These are phyloP conservation scores for Limenitis camilla DNA, from an alignment of 2,888 invertebrate species.

Conservation along the genomic window DNA sequence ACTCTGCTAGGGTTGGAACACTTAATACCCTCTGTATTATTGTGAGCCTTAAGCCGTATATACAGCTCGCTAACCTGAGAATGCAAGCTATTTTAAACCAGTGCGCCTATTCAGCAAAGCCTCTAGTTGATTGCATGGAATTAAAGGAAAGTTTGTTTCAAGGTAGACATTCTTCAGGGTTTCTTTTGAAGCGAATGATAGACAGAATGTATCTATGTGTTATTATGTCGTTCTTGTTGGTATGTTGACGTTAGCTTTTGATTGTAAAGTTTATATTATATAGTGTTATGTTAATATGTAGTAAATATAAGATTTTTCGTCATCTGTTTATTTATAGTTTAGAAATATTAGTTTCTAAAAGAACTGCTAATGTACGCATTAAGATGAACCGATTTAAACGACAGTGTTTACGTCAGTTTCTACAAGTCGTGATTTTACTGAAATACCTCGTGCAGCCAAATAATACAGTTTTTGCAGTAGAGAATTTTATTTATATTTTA, in stretches of 20 bases:
- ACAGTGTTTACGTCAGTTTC: background rate
- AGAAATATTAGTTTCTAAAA: too few relatives aligned
- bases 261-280: too few relatives aligned
- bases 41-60: constrained; percentile 18
- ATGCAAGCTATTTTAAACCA: constrained; percentile 13
- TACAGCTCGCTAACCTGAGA: constrained; percentile 11
- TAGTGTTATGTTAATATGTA: too few relatives aligned
- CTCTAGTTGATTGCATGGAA: constrained; percentile 7
- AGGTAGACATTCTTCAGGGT: constrained; percentile 13
- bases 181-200: constrained; percentile 11
- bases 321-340: too few relatives aligned
- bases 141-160: constrained; percentile 10
- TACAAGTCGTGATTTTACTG: background rate
- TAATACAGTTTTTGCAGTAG: constrained; percentile 3
- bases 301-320: too few relatives aligned
- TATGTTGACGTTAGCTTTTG: too few relatives aligned
- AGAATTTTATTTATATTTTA: constrained; percentile 7
- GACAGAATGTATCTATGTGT: background rate
- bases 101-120: constrained; percentile 7
- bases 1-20: constrained; percentile 27
- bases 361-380: too few relatives aligned
- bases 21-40: constrained; percentile 26
- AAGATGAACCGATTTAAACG: background rate
- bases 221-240: too few relatives aligned
- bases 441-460: background rate